Percentiles rank a stretch among this genome's conserved stretches.
Conservation (phyloP, 2,888 invertebrate genomes). For the Caenorhabditis virilis region DNA sequence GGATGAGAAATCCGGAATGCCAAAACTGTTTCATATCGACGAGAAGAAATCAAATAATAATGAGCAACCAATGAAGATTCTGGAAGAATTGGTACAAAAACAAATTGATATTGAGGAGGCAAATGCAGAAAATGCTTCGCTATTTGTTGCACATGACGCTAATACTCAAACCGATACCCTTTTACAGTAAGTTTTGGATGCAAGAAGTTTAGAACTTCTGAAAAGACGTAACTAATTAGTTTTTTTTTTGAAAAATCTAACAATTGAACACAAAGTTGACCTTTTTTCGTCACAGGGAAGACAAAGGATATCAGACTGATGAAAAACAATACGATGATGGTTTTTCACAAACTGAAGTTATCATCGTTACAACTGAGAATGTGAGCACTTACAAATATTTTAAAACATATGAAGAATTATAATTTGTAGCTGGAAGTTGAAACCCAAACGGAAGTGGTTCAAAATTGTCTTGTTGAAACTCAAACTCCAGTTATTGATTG, state of each 20-base stretch:
- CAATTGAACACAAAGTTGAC: background rate
- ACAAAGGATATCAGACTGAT: constrained; percentile 61
- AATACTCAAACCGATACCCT: constrained; percentile 57
- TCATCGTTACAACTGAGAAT: constrained; percentile 17
- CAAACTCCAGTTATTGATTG: constrained; percentile 49
- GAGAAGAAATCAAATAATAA: constrained; percentile 45
- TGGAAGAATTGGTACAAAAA: constrained; percentile 57
- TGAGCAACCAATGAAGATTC: constrained; percentile 39
- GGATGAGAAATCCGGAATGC: constrained; percentile 62
- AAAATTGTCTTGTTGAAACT: constrained; percentile 41
- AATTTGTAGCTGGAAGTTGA: constrained; percentile 34
- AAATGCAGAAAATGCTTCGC: constrained; percentile 24
- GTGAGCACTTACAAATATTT: constrained; percentile 1
- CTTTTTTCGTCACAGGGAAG: constrained; percentile 49
- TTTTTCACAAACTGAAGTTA: constrained; percentile 39
- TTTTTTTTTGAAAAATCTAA: background rate
- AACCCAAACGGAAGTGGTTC: constrained; percentile 42
- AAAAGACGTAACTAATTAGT: background rate
- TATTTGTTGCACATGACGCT: constrained; percentile 50
- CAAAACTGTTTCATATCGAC: constrained; percentile 58
- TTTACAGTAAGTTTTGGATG: constrained; percentile 35
- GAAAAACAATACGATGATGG: constrained; percentile 39
- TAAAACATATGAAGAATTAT: constrained; percentile 9
- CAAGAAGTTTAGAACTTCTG: too few relatives aligned
- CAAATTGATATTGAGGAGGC: constrained; percentile 47